Evolutionary conservation across 2,113 vertebrate species (phyloP).

Genomic region (Carettochelys insculpta): DNA sequence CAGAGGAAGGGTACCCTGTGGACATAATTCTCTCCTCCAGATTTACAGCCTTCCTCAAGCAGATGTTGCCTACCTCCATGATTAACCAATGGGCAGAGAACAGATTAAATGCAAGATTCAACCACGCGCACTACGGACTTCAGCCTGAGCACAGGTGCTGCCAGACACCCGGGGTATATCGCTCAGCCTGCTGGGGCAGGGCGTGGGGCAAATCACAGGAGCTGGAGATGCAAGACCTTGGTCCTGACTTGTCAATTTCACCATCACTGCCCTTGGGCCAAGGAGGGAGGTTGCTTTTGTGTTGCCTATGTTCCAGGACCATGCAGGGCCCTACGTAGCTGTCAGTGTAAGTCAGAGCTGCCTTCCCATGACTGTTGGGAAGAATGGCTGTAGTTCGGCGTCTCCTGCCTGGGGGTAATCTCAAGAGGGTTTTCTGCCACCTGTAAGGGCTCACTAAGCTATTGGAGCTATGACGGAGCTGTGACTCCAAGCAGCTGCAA

Average conservation of each 20-base stretch:
- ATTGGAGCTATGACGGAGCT: not conserved
- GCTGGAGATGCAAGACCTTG: not conserved
- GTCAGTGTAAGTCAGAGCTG: not conserved
- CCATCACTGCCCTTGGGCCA: not conserved
- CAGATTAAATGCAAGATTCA: slow-evolving; percentile 75
- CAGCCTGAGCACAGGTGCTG: slow-evolving; percentile 83
- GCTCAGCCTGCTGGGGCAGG: not conserved
- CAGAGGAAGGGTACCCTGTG: slow-evolving; percentile 45
- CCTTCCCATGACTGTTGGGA: rapidly evolving
- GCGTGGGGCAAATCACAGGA: not conserved
- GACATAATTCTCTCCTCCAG: slow-evolving; percentile 41
- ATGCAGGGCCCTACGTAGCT: not conserved
- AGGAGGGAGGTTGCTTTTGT: not conserved
- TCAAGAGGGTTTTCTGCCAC: rapidly evolving
- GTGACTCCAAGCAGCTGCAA: not conserved
- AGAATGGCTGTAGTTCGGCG: not conserved
- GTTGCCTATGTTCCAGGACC: not conserved
- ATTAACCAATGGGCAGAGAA: slow-evolving; percentile 70
- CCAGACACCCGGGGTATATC: not conserved
- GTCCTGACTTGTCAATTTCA: not conserved
- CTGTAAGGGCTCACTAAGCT: not conserved
- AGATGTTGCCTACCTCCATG: not conserved
- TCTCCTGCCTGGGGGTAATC: not conserved
- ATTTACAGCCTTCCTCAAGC: not conserved
- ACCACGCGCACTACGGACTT: slow-evolving; percentile 83